Evolutionary conservation across 1,140 invertebrate genomes (phyloP), one percentile per base, ranked within the genome.

Genomic region (Eubasilissa regina): DNA sequence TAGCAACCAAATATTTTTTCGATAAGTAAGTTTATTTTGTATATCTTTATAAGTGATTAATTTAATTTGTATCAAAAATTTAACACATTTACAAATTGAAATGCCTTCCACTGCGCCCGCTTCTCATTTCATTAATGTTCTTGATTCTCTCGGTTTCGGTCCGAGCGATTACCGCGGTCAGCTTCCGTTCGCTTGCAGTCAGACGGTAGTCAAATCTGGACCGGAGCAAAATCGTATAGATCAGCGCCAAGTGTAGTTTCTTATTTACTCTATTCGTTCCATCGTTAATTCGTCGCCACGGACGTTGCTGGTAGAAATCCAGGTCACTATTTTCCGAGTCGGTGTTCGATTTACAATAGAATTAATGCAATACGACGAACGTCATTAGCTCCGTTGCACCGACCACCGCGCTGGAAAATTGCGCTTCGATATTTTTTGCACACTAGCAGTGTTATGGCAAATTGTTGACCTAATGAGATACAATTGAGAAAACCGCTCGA

Each of bases 301-400:
- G 17, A 12, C 35, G 9, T 48, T 15, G 45, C 64, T 0, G 12
- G 10, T 48, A 68, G 45, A 68, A 47, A 68, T 68, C 17, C 17
- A 48, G 64, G 64, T 68, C 64, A 45, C 35, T 21, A 9, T 25
- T 64, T 64, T 64, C 10, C 35, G 60, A 43, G 21, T 48, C 15
- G n/a, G 45, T 47, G 47, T 47, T 68, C 15, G 64, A 68, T 68
- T 68, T 48, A 21, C 35, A 48, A 68, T 3, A 48, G 13, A 62
- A 21, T 25, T 35, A 62, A 43, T 62, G 60, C 25, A 62, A 25
- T 13, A 25, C 60, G 13, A 43, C 25, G 19, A 21, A 62, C 60
- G 35, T 62, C 19, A 12, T 62, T 62, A 62, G 60, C 13, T 62
- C 19, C 35, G 25, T 13, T 62, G 60, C 60, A 25, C 9, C 60